Evolutionary conservation across 2,888 invertebrate genomes (phyloP).

Genomic region (Eilema griseolum): DNA sequence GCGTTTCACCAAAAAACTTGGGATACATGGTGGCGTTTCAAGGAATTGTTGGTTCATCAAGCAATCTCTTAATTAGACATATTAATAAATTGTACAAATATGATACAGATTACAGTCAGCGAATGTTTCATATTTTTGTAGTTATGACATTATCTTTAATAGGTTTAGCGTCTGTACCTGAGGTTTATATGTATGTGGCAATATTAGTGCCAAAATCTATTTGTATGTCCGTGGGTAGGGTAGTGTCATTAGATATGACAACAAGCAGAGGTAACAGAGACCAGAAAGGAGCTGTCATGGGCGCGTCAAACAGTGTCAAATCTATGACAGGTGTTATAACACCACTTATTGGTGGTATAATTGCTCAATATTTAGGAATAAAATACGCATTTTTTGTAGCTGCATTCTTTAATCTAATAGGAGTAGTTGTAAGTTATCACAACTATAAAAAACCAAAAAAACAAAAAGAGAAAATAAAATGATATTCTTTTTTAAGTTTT

Average conservation of each 20-base stretch:
- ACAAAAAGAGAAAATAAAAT: slow-evolving; percentile 47
- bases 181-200: slow-evolving; percentile 69
- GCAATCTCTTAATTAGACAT: slow-evolving; percentile 75
- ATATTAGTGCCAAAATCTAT: slow-evolving; percentile 81
- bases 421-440: slow-evolving; percentile 65
- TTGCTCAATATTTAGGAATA: slow-evolving; percentile 79
- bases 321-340: slow-evolving; percentile 85
- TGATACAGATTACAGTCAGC: slow-evolving; percentile 69
- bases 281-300: slow-evolving; percentile 86
- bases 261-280: slow-evolving; percentile 75
- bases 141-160: slow-evolving; percentile 73
- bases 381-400: slow-evolving; percentile 68
- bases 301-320: slow-evolving; percentile 85
- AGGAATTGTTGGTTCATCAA: slow-evolving; percentile 75
- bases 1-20: slow-evolving; percentile 77
- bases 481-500: slow-evolving; percentile 14
- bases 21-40: slow-evolving; percentile 86
- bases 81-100: slow-evolving; percentile 75
- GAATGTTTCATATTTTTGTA: slow-evolving; percentile 76
- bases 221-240: slow-evolving; percentile 76
- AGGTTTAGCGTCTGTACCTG: slow-evolving; percentile 71
- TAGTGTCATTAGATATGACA: slow-evolving; percentile 81
- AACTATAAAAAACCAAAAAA: slow-evolving; percentile 34
- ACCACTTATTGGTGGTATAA: slow-evolving; percentile 83
- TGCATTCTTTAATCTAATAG: slow-evolving; percentile 62